phyloP scores from a whole-genome alignment of 2,113 vertebrate genomes.

The Pluvianellus socialis region DNA sequence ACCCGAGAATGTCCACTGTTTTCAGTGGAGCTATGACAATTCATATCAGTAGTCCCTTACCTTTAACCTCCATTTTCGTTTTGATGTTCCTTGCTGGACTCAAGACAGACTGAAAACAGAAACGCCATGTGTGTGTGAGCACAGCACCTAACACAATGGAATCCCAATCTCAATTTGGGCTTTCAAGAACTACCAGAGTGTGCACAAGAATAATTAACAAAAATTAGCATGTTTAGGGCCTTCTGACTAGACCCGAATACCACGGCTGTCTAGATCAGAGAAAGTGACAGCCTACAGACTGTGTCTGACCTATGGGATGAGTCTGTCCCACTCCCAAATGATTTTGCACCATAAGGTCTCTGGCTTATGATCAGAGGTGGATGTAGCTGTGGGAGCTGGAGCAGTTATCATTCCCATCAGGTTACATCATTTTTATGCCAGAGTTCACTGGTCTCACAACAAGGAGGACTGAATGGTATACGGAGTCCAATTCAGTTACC shows the following conservation, averaged over 20 bases:
- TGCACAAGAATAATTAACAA: not conserved
- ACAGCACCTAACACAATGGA: not conserved
- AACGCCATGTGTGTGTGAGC: fast-evolving
- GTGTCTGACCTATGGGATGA: not conserved
- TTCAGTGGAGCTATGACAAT: not conserved
- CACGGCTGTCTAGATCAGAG: not conserved
- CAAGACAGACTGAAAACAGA: not conserved
- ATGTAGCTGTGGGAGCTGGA: not conserved
- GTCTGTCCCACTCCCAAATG: not conserved
- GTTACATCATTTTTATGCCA: not conserved
- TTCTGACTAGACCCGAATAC: not conserved
- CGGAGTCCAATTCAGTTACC: not conserved
- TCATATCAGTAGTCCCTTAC: not conserved
- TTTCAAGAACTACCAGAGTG: not conserved
- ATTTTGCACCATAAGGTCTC: too few species aligned
- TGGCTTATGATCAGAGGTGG: not conserved
- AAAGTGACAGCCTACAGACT: not conserved
- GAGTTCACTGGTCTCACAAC: not conserved
- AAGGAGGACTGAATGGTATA: not conserved
- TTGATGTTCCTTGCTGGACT: not conserved
- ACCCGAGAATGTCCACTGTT: not conserved
- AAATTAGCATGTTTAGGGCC: not conserved
- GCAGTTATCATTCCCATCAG: not conserved
- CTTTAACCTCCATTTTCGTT: not conserved
- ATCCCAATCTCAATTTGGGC: not conserved